Evolutionary conservation across 2,888 invertebrate species (phyloP).

Genomic region (Anodontia alba): DNA sequence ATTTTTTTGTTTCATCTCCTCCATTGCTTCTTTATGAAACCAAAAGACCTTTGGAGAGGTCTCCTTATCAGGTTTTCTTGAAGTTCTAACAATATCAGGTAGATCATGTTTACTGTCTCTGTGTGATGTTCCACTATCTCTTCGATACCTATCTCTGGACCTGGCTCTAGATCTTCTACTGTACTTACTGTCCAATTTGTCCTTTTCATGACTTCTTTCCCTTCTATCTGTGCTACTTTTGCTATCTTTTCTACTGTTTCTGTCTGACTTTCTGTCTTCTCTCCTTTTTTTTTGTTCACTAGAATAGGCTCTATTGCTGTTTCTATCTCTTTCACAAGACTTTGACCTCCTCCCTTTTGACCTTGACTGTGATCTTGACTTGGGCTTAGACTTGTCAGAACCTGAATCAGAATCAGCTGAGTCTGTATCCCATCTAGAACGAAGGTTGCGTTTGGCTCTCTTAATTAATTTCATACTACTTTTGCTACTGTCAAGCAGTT

Average conservation of each 20-base stretch:
- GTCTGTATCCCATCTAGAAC: background rate
- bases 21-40: slow-evolving; percentile 38
- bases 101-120: background rate
- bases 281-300: background rate
- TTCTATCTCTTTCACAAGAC: background rate
- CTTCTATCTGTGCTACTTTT: background rate
- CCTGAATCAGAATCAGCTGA: background rate
- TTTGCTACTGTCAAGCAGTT: background rate
- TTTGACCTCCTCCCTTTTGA: background rate
- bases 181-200: background rate
- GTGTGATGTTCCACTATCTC: background rate
- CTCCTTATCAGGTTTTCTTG: slow-evolving; percentile 14
- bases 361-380: background rate
- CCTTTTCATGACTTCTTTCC: background rate
- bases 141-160: background rate
- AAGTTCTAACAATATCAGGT: slow-evolving; percentile 26
- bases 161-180: slow-evolving; percentile 5
- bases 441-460: background rate
- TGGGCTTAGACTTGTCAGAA: background rate
- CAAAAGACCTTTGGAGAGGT: slow-evolving; percentile 22
- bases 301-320: background rate
- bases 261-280: background rate
- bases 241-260: background rate
- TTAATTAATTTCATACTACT: background rate
- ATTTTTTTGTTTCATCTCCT: background rate